These are phyloP conservation scores for Tachina fera DNA, from an alignment of 2,888 invertebrate species.

Conservation along the genomic window DNA sequence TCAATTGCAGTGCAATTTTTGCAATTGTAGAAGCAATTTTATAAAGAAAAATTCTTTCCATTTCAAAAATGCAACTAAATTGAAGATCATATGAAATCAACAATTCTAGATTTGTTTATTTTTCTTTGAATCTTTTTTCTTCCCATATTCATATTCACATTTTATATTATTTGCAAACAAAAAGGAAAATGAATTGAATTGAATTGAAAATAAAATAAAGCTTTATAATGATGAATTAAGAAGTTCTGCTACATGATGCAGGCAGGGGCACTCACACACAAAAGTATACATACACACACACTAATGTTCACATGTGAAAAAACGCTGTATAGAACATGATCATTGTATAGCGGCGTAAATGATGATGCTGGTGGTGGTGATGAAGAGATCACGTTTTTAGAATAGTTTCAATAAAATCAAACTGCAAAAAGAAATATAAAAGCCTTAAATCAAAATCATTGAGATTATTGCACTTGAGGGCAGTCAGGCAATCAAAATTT, in stretches of 20 bases:
- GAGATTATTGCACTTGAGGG: conserved; percentile 70
- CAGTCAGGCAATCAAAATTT: conserved; percentile 60
- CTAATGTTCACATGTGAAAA: conserved; percentile 6
- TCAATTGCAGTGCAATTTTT: conserved; percentile 43
- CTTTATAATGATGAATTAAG: conserved; percentile 43
- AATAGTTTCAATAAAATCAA: conserved; percentile 56
- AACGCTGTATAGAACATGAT: conserved; percentile 4
- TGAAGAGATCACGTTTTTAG: conserved; percentile 70
- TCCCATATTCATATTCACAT: conserved; percentile 25
- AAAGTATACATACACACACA: too few species aligned
- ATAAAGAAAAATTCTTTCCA: conserved; percentile 44
- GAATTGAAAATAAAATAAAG: conserved; percentile 25
- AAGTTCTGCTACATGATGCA: conserved; percentile 14
- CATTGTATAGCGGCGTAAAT: conserved; percentile 6
- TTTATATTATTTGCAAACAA: neutral
- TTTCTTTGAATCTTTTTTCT: neutral
- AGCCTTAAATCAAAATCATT: conserved; percentile 65
- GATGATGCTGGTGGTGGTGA: conserved; percentile 17
- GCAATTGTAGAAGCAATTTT: conserved; percentile 23
- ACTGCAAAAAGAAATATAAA: conserved; percentile 29
- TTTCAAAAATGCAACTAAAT: conserved; percentile 20
- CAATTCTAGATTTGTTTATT: conserved; percentile 52
- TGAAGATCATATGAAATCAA: conserved; percentile 58
- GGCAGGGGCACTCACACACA: neutral
- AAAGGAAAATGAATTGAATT: conserved; percentile 1